Conservation (phyloP, 1,140 invertebrate genomes). For the Drosophila ananassae region DNA sequence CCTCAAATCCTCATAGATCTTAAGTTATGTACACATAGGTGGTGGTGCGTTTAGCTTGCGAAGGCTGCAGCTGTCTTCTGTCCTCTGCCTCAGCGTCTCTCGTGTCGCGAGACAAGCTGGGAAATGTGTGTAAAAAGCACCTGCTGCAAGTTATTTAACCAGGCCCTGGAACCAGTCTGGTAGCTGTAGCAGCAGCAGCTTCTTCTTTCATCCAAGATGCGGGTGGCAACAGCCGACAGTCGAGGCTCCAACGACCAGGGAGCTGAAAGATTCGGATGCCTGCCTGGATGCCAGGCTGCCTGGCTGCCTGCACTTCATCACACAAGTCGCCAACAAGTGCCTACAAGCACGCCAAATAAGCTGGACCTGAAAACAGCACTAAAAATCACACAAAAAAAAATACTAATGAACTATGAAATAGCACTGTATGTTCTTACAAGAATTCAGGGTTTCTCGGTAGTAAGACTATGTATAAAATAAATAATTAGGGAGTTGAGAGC, state of each 20-base stretch:
- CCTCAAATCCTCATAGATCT: constrained; percentile 81
- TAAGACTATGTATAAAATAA: no score
- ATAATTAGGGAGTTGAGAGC: not conserved
- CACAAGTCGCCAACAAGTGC: constrained; percentile 67
- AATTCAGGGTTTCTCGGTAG: no score
- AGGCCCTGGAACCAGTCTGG: constrained; percentile 34
- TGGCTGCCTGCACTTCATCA: constrained; percentile 71
- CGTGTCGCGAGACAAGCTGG: constrained; percentile 66
- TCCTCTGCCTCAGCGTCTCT: constrained; percentile 22
- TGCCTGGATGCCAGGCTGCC: constrained; percentile 45
- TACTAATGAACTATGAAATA: not conserved
- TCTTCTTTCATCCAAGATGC: constrained; percentile 50
- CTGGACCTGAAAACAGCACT: constrained; percentile 17
- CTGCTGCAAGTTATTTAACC: constrained; percentile 80
- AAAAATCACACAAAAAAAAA: not conserved
- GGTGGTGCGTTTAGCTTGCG: constrained; percentile 32
- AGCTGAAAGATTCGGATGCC: constrained; percentile 23
- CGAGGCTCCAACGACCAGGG: not conserved
- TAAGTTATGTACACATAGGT: constrained; percentile 70
- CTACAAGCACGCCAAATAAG: constrained; percentile 45
- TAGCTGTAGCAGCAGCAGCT: constrained; percentile 10
- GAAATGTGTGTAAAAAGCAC: constrained; percentile 80
- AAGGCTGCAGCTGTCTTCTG: constrained; percentile 67
- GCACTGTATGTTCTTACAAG: not conserved
- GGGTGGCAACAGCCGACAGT: constrained; percentile 43